Evolutionary conservation across 53 echinoderm and acorn worm species (phyloP), one percentile per base, ranked within the genome.

Genomic region (Paracentrotus lividus): DNA sequence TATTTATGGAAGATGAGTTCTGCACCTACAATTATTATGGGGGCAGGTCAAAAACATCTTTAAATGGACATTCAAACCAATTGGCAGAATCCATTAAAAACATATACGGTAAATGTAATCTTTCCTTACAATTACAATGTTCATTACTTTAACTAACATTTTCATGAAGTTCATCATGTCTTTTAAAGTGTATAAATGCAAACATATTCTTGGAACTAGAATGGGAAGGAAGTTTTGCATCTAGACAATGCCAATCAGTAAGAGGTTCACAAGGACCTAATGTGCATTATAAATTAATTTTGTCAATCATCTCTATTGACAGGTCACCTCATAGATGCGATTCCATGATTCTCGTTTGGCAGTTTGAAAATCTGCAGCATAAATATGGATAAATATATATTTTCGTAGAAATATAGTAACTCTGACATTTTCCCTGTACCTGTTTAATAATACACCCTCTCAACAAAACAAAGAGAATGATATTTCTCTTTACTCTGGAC

Each of bases 291-390:
- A 64, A 15, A 42, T 81, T 81, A 20, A 81, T 81, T n/a, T 24
- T 10, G 27, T 47, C 47, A 10, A 5, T n/a, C 21, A 8, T 45
- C 10, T 44, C 2, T 26, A n/a, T 45, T 47, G 26, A 56, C 36
- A 49, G 13, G 15, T 42, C 44, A 55, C 34, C 86, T 36, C 26
- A 33, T 34, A 7, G 1, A n/a, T 51, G 51, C 33, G 51, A 32
- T 75, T 78, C 45, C 92, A 92, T 77, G 81, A 92, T 91, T 91
- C 54, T 89, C 33, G 66, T 72, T 92, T 57, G 92, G 92, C 92
- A 92, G 92, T 92, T 92, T n/a, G 49, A 51, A 52, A 92, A 78
- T 92, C 92, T 92, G 92, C 92, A 92, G 92, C 92, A 92, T 92
- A 92, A 92, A 92, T 92, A 92, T 77, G 59, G 69, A 90, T 90